These are phyloP conservation scores for Holothuria glaberrima DNA, from an alignment of 35 echinoderm and acorn worm genomes.

Conservation along the genomic window DNA sequence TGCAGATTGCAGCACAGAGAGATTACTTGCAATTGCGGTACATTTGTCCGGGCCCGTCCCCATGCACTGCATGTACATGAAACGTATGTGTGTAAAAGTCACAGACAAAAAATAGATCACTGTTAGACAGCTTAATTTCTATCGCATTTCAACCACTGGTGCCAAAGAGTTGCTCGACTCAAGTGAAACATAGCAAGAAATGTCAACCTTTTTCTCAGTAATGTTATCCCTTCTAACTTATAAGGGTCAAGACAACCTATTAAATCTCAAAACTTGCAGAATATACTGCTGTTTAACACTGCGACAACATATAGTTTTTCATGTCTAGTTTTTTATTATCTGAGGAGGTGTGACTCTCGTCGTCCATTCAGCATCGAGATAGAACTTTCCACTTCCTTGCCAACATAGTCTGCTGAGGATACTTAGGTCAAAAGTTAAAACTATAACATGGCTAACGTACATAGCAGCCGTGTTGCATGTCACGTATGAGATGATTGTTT, in stretches of 20 bases:
- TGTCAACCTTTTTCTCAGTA: background rate
- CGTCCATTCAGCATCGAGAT: slow-evolving; percentile 21
- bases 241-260: background rate
- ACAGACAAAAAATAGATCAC: background rate
- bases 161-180: background rate
- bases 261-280: too few relatives aligned
- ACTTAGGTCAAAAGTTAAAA: too few relatives aligned
- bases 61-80: background rate
- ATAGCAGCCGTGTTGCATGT: too few relatives aligned
- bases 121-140: too few relatives aligned
- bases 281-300: too few relatives aligned
- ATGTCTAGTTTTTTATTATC: slow-evolving; percentile 13
- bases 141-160: too few relatives aligned
- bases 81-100: background rate
- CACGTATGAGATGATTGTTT: too few relatives aligned
- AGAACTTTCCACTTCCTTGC: too few relatives aligned
- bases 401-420: too few relatives aligned
- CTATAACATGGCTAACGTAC: too few relatives aligned
- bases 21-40: background rate
- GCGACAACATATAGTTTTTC: background rate
- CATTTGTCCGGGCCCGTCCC: too few relatives aligned
- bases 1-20: background rate
- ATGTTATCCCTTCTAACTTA: too few relatives aligned
- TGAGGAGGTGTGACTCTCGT: slow-evolving; percentile 12
- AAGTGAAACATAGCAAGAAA: background rate